phyloP scores from a whole-genome alignment of 53 echinoderm and acorn worm species.

The Holothuria leucospilota region DNA sequence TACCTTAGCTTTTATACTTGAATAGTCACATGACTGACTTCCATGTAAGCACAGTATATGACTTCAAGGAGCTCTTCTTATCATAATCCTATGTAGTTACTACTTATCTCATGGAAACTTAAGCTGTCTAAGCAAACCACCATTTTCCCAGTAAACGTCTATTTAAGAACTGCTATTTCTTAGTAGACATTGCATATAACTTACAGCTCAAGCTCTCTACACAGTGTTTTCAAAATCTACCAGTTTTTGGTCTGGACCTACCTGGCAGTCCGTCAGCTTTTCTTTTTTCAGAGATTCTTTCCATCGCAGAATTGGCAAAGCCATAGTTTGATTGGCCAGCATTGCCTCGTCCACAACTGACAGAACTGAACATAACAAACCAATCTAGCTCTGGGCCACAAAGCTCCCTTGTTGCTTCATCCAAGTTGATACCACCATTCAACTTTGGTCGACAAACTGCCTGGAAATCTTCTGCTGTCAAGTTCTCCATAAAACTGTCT shows the following conservation, averaged over 20 bases:
- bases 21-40: no score
- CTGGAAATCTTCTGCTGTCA: constrained; percentile 59
- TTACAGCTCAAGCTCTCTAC: no score
- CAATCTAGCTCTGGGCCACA: constrained; percentile 76
- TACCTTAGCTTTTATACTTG: no score
- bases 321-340: constrained; percentile 84
- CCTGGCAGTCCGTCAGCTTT: constrained; percentile 69
- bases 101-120: no score
- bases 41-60: no score
- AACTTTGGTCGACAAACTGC: constrained; percentile 69
- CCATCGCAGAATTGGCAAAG: constrained; percentile 84
- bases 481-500: constrained; percentile 78
- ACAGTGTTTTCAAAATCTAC: no score
- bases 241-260: not conserved
- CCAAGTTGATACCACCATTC: constrained; percentile 68
- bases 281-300: constrained; percentile 81
- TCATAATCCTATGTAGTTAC: no score
- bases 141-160: no score
- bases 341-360: constrained; percentile 84
- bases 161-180: no score
- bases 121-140: no score
- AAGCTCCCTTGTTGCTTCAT: constrained; percentile 59
- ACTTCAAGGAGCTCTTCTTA: no score
- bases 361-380: constrained; percentile 91
- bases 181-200: no score